Base-by-base conservation (phyloP, 2,113 vertebrate genomes). In the Nibea albiflora region DNA sequence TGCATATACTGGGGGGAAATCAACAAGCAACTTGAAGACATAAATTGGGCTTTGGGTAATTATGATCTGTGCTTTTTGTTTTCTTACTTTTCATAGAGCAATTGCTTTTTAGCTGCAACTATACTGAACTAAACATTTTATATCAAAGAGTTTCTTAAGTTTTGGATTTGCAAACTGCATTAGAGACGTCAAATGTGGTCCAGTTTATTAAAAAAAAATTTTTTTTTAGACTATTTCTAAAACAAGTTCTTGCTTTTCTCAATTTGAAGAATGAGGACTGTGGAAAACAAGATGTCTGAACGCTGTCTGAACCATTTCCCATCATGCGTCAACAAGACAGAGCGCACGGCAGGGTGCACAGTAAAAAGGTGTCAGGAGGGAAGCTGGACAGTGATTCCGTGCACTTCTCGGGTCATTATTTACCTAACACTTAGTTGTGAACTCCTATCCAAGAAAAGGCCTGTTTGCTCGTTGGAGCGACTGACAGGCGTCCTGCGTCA, bases 401-500 rank as follows among this genome's bases (percentile, higher is more conserved):
- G 12, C 31, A 24, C 16, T 16, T 69, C 57, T 47, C 11, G 4
- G n/a, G 60, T 67, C 9, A 65, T 62, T 83, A 71, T 91, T 87
- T 87, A 79, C 50, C 39, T 26, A 62, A 78, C 72, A 11, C 62
- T 31, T 4, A 14, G 26, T 28, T 81, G 85, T 72, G 72, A 92
- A 91, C 79, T 90, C 57, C 73, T 76, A 31, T 73, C 63, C 20
- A 57, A 39, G 20, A 20, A 39, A 53, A 60, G 3, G 69, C 71
- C 8, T 72, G 76, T 80, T 92, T 82, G 84, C 79, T 62, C 72
- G 58, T 49, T 83, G 85, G 81, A 85, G 76, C 62, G 39, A 53
- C 20, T 61, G 68, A 85, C 79, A 65, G 64, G 74, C 19, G 20
- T 66, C 73, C 84, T 86, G 85, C 65, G n/a, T 92, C 90, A 92